A percentile compares a stretch with the other conserved stretches of the same genome.
These are phyloP conservation scores for Lacerta bilineata DNA, from an alignment of 2,797 vertebrate species.

Conservation along the genomic window DNA sequence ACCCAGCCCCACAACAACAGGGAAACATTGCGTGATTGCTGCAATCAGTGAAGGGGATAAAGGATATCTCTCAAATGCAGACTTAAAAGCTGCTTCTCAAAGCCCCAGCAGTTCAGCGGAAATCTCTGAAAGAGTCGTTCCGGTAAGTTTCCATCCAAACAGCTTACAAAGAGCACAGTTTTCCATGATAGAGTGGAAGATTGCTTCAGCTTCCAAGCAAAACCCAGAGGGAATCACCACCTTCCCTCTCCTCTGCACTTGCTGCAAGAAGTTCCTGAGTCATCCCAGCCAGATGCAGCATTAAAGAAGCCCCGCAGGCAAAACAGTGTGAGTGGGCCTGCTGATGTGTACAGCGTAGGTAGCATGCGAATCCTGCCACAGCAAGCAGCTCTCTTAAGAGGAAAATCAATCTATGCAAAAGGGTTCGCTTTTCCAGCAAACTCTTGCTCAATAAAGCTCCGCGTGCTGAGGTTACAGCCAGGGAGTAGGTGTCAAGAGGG, in stretches of 20 bases:
- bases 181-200: constrained; percentile 72
- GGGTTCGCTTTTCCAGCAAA: constrained; percentile 12
- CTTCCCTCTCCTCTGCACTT: constrained; percentile 40
- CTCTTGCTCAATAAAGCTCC: constrained; percentile 21
- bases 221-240: constrained; percentile 19
- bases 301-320: not conserved
- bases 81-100: constrained; percentile 51
- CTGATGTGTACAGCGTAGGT: not conserved
- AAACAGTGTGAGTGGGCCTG: not conserved
- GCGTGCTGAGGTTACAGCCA: not conserved
- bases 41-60: not conserved
- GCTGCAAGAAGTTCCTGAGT: constrained; percentile 61
- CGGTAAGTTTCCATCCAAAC: constrained; percentile 74
- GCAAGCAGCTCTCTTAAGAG: constrained; percentile 9
- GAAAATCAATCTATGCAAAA: constrained; percentile 27
- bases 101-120: constrained; percentile 64
- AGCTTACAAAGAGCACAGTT: constrained; percentile 64
- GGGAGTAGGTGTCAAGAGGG: not conserved
- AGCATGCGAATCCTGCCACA: constrained; percentile 8
- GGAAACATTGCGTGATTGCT: fast-evolving
- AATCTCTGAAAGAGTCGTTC: constrained; percentile 71
- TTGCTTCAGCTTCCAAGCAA: constrained; percentile 69
- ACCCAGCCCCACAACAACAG: not conserved
- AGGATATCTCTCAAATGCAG: constrained; percentile 43
- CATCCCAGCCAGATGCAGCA: constrained; percentile 32